A percentile compares a stretch with the other conserved stretches of the same genome.
Evolutionary conservation across 2,888 invertebrate species (phyloP).

Genomic region (Hesperia comma): DNA sequence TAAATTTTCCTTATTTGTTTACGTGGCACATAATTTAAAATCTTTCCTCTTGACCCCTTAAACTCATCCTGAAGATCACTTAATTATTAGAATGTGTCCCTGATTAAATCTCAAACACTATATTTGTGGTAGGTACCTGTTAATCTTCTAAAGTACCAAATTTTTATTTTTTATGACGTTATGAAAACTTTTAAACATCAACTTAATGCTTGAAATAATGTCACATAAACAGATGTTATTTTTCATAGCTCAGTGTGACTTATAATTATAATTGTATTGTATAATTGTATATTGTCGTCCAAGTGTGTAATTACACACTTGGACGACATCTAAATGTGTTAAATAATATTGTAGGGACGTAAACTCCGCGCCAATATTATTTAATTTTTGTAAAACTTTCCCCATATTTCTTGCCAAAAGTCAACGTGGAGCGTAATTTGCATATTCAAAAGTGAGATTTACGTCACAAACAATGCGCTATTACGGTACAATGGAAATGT

Average conservation of each 20-base stretch:
- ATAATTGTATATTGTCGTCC: no score
- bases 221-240: neutral
- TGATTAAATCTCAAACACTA: no score
- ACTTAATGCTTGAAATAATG: neutral
- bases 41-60: no score
- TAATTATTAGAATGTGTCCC: no score
- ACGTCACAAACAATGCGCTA: constrained; percentile 77
- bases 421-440: constrained; percentile 74
- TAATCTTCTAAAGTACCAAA: no score
- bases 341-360: constrained; percentile 59
- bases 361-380: constrained; percentile 72
- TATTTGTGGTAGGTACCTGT: no score
- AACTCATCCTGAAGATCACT: no score
- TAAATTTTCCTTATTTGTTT: no score
- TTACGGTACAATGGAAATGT: constrained; percentile 80
- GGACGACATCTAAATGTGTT: constrained; percentile 43
- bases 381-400: constrained; percentile 77
- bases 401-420: constrained; percentile 76
- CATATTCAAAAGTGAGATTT: constrained; percentile 77
- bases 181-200: neutral
- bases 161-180: neutral
- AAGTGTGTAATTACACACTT: no score
- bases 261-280: no score
- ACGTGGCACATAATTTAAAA: no score
- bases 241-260: neutral